These are phyloP conservation scores for Lipophrys pholis DNA, from an alignment of 2,113 vertebrate genomes.

Conservation along the genomic window DNA sequence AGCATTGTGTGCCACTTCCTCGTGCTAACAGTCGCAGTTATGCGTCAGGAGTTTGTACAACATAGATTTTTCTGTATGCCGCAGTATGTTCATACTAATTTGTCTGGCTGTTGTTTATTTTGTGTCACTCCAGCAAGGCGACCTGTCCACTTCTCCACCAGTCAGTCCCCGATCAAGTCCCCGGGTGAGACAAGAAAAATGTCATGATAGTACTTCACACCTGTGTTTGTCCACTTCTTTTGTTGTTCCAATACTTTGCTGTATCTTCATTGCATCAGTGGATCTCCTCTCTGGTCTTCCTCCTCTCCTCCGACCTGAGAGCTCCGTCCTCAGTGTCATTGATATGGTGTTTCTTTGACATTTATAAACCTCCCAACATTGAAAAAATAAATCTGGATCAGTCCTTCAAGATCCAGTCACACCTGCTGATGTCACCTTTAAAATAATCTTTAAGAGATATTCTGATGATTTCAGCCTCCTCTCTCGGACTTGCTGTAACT, in stretches of 20 bases:
- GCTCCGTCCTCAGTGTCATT: too few relatives aligned
- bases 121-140: conserved; percentile 85
- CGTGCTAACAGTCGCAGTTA: neutral
- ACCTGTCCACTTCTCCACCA: conserved; percentile 88
- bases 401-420: neutral
- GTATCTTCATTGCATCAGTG: too few relatives aligned
- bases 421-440: neutral
- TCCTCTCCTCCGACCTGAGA: too few relatives aligned
- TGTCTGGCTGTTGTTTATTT: conserved; percentile 44
- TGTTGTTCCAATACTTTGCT: too few relatives aligned
- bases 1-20: neutral
- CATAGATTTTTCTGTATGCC: neutral
- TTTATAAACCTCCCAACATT: neutral
- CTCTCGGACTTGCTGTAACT: neutral
- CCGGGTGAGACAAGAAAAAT: conserved; percentile 88
- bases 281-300: too few relatives aligned
- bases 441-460: neutral
- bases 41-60: neutral
- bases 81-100: neutral
- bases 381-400: neutral
- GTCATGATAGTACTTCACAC: neutral
- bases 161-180: conserved; percentile 90
- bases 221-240: too few relatives aligned
- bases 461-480: neutral
- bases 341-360: too few relatives aligned